Evolutionary conservation across 2,113 vertebrate genomes (phyloP).

Genomic region (Ia io): DNA sequence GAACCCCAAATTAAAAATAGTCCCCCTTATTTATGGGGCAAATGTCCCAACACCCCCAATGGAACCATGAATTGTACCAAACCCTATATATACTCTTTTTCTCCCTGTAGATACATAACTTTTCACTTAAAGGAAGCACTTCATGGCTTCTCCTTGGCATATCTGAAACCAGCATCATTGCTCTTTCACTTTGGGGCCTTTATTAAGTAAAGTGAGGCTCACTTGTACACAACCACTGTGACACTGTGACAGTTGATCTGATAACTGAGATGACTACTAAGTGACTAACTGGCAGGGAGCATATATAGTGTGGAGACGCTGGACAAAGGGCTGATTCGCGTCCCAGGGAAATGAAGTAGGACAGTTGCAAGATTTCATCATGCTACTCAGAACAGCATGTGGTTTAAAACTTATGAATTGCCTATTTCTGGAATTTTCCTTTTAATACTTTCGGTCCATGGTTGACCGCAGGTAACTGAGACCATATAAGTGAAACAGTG

Average conservation of each 20-base stretch:
- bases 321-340: background rate
- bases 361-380: background rate
- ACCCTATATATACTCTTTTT: background rate
- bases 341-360: no score
- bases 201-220: background rate
- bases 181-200: background rate
- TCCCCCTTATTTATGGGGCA: background rate
- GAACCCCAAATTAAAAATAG: background rate
- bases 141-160: background rate
- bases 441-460: background rate
- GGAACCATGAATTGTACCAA: background rate
- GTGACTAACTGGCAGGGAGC: background rate
- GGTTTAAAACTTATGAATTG: background rate
- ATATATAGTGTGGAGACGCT: background rate
- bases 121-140: background rate
- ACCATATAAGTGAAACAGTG: background rate
- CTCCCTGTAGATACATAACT: background rate
- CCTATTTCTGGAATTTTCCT: background rate
- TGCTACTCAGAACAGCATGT: background rate
- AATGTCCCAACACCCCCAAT: background rate
- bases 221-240: background rate
- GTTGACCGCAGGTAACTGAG: background rate
- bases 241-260: background rate
- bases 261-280: background rate
- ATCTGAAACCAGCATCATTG: background rate